Base-by-base conservation (phyloP, 2,113 vertebrate species). In the Lipophrys pholis region DNA sequence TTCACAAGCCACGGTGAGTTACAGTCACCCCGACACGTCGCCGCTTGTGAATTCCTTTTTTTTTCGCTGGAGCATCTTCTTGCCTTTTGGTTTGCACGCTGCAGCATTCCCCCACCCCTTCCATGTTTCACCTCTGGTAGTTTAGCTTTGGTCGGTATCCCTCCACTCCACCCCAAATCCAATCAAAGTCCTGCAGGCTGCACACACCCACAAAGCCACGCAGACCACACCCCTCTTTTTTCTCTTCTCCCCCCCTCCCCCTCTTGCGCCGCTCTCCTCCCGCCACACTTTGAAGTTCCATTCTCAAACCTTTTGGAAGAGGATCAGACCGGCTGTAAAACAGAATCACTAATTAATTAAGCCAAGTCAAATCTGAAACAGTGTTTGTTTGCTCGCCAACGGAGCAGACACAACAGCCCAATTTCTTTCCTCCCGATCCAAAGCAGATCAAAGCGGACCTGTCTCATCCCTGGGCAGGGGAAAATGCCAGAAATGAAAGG, bases 261-360 rank as follows among this genome's bases (percentile, higher is more conserved):
- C 90, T 35, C 91, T 76, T 90, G 87, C 90, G 12, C 45, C 45
- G 93, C 94, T 94, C 94, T 94, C 95, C 92, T 90, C 92, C 93
- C 89, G 80, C 86, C 81, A 86, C 90, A 94, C 97, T 99, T 98
- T 99, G 97, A 99, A 97, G 95, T 96, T 95, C 87, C 85, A 93
- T 95, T 96, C 96, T 96, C 95, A 94, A 95, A 96, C 96, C 96
- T 96, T 99, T 95, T 98, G 97, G 97, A 97, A 91, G 92, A 93
- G 95, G 97, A 99, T 99, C 97, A 99, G 95, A 97, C 92, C 93
- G 90, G 92, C 93, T 95, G 96, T 96, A 97, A 95, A 99, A 98
- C 95, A 97, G 96, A 99, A 97, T 98, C 94, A 94, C 96, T 98
- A 99, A 99, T 98, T 99, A 98, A 99, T 98, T 98, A 99, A 98